Conservation (phyloP, 2,797 vertebrate species). For the Sebastes ruberrimus region DNA sequence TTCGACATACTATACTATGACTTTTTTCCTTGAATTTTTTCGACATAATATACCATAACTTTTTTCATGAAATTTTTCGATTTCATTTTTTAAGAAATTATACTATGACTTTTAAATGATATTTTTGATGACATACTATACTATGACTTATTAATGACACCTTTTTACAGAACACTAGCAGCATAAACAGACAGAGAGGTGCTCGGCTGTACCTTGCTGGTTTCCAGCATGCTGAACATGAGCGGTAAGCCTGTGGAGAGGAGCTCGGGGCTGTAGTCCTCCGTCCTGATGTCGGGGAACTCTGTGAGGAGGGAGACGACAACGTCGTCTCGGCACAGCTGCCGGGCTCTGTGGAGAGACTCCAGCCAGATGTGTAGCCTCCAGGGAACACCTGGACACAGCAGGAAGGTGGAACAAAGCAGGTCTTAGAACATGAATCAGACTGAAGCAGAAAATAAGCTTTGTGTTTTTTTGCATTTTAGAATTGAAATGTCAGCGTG, state of each 20-base stretch:
- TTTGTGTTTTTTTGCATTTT: too few relatives aligned
- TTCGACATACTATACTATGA: too few relatives aligned
- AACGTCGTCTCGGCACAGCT: slow-evolving; percentile 85
- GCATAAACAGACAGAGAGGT: not conserved
- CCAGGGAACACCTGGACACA: slow-evolving; percentile 89
- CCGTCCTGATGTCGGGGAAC: slow-evolving; percentile 87
- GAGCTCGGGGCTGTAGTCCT: slow-evolving; percentile 90
- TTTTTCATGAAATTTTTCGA: too few relatives aligned
- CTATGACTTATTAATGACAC: too few relatives aligned
- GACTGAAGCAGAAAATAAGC: too few relatives aligned
- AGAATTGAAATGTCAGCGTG: too few relatives aligned
- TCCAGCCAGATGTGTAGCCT: slow-evolving; percentile 93
- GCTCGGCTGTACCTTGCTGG: slow-evolving; percentile 84
- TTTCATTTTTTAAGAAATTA: too few relatives aligned
- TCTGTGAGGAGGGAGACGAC: slow-evolving; percentile 88
- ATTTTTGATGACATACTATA: not conserved
- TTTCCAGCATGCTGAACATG: slow-evolving; percentile 90
- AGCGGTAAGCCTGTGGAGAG: slow-evolving; percentile 86
- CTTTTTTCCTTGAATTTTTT: too few relatives aligned
- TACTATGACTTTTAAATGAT: not conserved
- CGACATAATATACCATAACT: too few relatives aligned
- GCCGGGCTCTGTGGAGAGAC: slow-evolving; percentile 86
- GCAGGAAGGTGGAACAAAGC: not conserved
- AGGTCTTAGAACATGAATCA: not conserved
- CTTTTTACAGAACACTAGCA: too few relatives aligned